Evolutionary conservation across 2,113 vertebrate species (phyloP).

Genomic region (Ceuthmochares aereus): DNA sequence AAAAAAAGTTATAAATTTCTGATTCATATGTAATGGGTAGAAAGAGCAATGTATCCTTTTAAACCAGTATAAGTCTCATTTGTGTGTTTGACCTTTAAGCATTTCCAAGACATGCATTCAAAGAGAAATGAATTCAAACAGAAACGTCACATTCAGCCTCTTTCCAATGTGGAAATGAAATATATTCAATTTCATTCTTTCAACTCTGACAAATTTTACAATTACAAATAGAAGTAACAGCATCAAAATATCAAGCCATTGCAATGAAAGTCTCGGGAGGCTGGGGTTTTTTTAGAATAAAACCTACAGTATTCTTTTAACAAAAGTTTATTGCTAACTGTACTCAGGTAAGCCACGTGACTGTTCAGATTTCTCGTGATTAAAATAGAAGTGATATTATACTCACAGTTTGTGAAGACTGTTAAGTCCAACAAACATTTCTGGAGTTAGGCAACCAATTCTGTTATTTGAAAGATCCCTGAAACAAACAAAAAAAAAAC

Average conservation of each 20-base stretch:
- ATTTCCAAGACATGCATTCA: not conserved
- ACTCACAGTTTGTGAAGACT: slow-evolving; percentile 91
- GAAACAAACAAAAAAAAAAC: slow-evolving; percentile 9
- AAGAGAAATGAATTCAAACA: not conserved
- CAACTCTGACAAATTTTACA: not conserved
- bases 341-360: not conserved
- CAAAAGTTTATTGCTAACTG: not conserved
- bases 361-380: not conserved
- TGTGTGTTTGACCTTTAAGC: not conserved
- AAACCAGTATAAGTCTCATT: not conserved
- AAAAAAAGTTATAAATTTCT: not conserved
- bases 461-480: slow-evolving; percentile 93
- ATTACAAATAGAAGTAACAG: not conserved
- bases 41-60: not conserved
- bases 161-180: not conserved
- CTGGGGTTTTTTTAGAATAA: not conserved
- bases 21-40: not conserved
- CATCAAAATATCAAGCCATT: not conserved
- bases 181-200: not conserved
- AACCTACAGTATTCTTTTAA: not conserved
- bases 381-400: not conserved
- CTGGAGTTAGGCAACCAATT: slow-evolving; percentile 89
- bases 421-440: slow-evolving; percentile 87
- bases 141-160: not conserved
- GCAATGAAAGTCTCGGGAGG: not conserved